Base-by-base conservation (phyloP, 2,888 invertebrate species). In the Dichetophora obliterata region DNA sequence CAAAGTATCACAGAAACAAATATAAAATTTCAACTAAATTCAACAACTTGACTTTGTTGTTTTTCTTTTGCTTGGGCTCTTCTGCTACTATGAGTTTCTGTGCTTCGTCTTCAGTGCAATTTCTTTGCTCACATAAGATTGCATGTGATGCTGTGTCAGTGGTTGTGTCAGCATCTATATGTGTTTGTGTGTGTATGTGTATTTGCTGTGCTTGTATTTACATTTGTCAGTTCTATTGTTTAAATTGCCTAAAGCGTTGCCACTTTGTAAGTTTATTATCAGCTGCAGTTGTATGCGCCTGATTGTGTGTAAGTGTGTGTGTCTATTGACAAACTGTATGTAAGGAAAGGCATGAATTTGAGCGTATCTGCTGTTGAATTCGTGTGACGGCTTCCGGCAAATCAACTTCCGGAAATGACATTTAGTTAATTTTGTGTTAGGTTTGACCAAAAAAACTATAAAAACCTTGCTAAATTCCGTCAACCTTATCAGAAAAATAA, bases 21-120 rank as follows among this genome's bases (percentile, higher is more conserved):
- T 34, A 54, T 14, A 34, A 74, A 74, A 11, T 43, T 66, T 74
- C 66, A 66, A 74, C 65, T 74, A 66, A 65, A 65, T 52, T 24
- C 63, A 52, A 59, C 59, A 59, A 9, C 31, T 65, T 31, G 52
- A 52, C 74, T 74, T 65, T 50, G 57, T 27, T 57, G 59, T 11
- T 59, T 43, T 48, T 50, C 54, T 57, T 31, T 8, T 48, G 52
- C 11, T 52, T 11, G 31, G 5, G 3, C 54, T 8, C 3, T 31
- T 66, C 37, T 43, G 16, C 31, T 52, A 6, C n/a, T 54, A 19
- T 19, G 19, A 19, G 9, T 54, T 19, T 6, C 54, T n/a, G 54
- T 11, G 22, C 54, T 54, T 59, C 24, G 14, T 59, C 9, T 24
- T 27, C 57, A 22, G 54, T 5, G 54, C n/a, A 54, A 24, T 57